phyloP scores from a whole-genome alignment of 92 coral and sea anemone genomes.

The Pocillopora grandis region DNA sequence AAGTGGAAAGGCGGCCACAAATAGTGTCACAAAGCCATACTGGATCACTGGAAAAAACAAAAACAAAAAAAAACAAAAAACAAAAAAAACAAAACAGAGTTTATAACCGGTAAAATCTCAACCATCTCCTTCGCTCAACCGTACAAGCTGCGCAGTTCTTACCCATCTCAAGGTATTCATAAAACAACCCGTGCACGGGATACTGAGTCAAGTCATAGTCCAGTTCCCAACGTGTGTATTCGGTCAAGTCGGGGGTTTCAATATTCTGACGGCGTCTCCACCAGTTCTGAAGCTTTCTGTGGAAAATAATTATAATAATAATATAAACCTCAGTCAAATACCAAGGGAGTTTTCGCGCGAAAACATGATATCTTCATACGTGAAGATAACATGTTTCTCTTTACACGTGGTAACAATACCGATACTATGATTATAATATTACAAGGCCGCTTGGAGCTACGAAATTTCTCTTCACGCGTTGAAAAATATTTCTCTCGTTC shows the following conservation, averaged over 20 bases:
- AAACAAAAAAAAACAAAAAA: neutral
- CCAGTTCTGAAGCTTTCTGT: conserved; percentile 77
- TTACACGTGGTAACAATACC: too few species aligned
- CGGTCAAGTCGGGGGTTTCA: conserved; percentile 70
- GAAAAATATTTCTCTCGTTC: too few species aligned
- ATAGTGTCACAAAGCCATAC: conserved; percentile 94
- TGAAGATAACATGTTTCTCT: too few species aligned
- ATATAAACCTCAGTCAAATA: too few species aligned
- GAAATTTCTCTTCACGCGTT: too few species aligned
- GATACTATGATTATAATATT: too few species aligned
- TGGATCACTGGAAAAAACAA: conserved; percentile 75
- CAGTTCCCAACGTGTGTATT: conserved; percentile 82
- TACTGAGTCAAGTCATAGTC: conserved; percentile 83
- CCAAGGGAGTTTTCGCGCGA: too few species aligned
- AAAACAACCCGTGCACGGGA: conserved; percentile 89
- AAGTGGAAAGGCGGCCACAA: conserved; percentile 96
- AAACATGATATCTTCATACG: too few species aligned
- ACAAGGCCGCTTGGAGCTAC: too few species aligned
- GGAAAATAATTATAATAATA: too few species aligned
- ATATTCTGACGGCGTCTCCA: conserved; percentile 86
- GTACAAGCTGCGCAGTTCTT: neutral
- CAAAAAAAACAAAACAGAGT: too few species aligned
- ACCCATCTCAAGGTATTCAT: conserved; percentile 91
- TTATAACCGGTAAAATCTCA: neutral
- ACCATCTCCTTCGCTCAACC: neutral